phyloP scores from a whole-genome alignment of 2,797 vertebrate species.

The Dromococcyx pavoninus region DNA sequence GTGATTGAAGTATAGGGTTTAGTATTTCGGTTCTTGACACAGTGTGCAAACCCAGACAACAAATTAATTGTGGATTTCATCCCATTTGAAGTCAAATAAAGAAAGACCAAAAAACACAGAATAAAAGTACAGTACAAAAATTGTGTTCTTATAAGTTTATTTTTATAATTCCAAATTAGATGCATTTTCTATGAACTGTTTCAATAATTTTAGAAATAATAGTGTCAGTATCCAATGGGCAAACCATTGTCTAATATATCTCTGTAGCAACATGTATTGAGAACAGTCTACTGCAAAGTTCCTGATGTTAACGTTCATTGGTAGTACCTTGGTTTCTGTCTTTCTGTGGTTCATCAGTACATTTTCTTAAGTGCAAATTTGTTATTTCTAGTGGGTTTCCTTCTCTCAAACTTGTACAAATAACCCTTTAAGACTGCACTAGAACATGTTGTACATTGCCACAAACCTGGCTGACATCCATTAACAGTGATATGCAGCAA shows the following conservation, averaged over 20 bases:
- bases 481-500: neutral
- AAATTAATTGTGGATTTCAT: neutral
- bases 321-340: neutral
- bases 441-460: neutral
- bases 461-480: neutral
- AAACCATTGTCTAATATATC: neutral
- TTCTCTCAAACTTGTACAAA: neutral
- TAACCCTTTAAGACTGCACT: neutral
- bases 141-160: neutral
- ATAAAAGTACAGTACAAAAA: neutral
- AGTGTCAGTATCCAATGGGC: neutral
- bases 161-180: neutral
- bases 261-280: neutral
- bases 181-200: neutral
- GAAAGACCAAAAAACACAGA: neutral
- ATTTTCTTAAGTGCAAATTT: neutral
- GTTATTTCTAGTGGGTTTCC: neutral
- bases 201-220: neutral
- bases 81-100: neutral
- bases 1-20: neutral
- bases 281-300: neutral
- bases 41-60: neutral
- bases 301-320: neutral
- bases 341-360: neutral
- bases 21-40: neutral